These are phyloP conservation scores for Zaprionus obscuricornis DNA, from an alignment of 2,888 invertebrate genomes.

Conservation along the genomic window DNA sequence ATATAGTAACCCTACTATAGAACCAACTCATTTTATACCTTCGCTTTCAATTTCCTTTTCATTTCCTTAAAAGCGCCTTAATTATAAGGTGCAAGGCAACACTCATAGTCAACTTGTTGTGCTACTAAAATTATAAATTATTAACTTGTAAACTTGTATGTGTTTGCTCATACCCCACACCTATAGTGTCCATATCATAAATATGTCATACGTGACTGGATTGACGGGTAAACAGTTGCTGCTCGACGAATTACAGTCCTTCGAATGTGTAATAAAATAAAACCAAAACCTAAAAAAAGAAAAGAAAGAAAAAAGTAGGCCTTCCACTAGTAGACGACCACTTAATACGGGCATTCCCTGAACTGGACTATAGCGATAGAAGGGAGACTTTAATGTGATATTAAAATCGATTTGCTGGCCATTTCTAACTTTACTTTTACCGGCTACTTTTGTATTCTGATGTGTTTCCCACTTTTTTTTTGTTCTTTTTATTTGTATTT, in stretches of 20 bases:
- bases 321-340: background rate
- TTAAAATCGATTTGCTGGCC: constrained; percentile 42
- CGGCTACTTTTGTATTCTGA: constrained; percentile 10
- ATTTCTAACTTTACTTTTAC: constrained; percentile 21
- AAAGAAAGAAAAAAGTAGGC: constrained; percentile 11
- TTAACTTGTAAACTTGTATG: constrained; percentile 46
- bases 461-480: constrained; percentile 5
- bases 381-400: no score
- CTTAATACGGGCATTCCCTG: background rate
- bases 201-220: constrained; percentile 31
- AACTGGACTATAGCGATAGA: no score
- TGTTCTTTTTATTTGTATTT: background rate
- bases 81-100: constrained; percentile 49
- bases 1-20: background rate
- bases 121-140: constrained; percentile 49
- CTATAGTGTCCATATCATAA: constrained; percentile 28
- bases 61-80: constrained; percentile 47
- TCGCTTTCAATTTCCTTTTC: constrained; percentile 17
- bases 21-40: no score
- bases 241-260: constrained; percentile 42
- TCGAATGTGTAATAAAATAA: constrained; percentile 31
- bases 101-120: constrained; percentile 16
- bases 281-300: background rate
- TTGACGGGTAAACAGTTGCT: constrained; percentile 28
- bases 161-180: no score